Conservation (phyloP, 2,888 invertebrate species). For the Heliconius aoede region DNA sequence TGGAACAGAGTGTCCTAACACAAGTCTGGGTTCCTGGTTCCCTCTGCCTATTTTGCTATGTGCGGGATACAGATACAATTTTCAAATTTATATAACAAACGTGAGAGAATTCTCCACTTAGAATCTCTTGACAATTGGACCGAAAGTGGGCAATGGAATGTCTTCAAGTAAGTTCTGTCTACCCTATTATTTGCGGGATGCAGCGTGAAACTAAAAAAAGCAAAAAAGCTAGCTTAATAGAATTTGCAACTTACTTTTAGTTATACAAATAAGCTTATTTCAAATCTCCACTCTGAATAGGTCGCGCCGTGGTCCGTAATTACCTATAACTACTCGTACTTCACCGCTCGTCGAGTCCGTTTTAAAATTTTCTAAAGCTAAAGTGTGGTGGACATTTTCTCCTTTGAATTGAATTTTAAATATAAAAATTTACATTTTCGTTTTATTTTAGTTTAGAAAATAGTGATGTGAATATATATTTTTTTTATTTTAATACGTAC, state of each 20-base stretch:
- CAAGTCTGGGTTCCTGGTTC: too few relatives aligned
- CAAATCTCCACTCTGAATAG: not conserved
- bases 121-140: too few relatives aligned
- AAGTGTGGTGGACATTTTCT: not conserved
- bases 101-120: too few relatives aligned
- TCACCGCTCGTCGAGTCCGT: not conserved
- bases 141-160: too few relatives aligned
- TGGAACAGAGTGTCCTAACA: too few relatives aligned
- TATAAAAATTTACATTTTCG: not conserved
- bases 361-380: conserved; percentile 18
- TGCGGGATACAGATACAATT: too few relatives aligned
- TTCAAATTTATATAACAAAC: too few relatives aligned
- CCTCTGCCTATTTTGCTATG: too few relatives aligned
- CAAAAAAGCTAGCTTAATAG: not conserved
- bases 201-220: not conserved
- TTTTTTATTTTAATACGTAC: too few relatives aligned
- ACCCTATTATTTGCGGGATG: not conserved
- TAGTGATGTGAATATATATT: too few relatives aligned
- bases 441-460: not conserved
- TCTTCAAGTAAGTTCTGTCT: too few relatives aligned
- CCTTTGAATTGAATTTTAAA: conserved; percentile 1
- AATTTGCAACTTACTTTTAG: not conserved
- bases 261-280: conserved; percentile 15
- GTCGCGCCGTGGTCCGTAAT: conserved; percentile 13
- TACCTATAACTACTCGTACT: conserved; percentile 25